phyloP scores from a whole-genome alignment of 2,797 vertebrate species.

The Gobio occitaniae region DNA sequence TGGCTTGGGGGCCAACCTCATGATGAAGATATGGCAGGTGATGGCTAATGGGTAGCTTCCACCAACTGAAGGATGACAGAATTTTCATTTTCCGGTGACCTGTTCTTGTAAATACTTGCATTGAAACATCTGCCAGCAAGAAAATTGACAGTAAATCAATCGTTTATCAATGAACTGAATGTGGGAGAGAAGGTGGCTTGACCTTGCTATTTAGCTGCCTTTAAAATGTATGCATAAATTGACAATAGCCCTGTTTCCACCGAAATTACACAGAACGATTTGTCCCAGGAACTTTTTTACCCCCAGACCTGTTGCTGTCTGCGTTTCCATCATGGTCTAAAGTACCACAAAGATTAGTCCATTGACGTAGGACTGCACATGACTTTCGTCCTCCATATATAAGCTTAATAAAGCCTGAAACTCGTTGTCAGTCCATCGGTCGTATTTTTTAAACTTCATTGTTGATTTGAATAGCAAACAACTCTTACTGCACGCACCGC shows the following conservation, averaged over 20 bases:
- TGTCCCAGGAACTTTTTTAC: too few species aligned
- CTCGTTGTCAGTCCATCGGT: too few species aligned
- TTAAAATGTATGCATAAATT: constrained; percentile 9
- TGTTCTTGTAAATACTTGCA: neutral
- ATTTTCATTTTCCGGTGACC: neutral
- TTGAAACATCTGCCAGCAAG: neutral
- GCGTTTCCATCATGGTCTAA: too few species aligned
- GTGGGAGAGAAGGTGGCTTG: neutral
- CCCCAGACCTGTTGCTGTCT: too few species aligned
- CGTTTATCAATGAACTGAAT: neutral
- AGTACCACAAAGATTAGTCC: too few species aligned
- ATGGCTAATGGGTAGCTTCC: neutral
- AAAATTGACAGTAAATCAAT: neutral
- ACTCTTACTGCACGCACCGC: too few species aligned
- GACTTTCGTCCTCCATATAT: too few species aligned
- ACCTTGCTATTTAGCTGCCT: constrained; percentile 12
- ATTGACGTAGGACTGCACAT: too few species aligned
- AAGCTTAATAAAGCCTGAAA: too few species aligned
- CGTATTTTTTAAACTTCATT: too few species aligned
- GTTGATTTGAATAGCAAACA: too few species aligned
- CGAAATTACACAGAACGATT: too few species aligned
- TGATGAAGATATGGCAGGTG: neutral
- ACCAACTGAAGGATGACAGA: neutral
- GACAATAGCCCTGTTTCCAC: neutral
- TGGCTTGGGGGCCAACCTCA: neutral